Conservation (phyloP, 2,888 invertebrate species). For the Vannuccia rotundouncinata region DNA sequence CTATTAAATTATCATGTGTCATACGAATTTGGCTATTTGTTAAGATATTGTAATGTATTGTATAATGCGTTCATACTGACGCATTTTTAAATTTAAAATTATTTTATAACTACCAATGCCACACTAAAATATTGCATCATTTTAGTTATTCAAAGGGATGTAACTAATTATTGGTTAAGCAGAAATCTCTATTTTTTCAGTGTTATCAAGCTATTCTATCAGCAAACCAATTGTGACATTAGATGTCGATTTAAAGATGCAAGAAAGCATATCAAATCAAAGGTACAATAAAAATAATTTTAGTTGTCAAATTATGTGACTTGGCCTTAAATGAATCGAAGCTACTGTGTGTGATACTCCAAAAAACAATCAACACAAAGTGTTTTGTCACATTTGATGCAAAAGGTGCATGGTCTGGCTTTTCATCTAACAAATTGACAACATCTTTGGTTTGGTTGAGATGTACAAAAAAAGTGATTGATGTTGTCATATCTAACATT, state of each 20-base stretch:
- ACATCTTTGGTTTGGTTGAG: slow-evolving; percentile 9
- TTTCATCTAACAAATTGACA: not conserved
- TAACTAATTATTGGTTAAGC: not conserved
- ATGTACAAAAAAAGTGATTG: not conserved
- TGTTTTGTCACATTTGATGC: slow-evolving; percentile 24
- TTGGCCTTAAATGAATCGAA: too few species aligned
- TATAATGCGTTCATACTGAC: not conserved
- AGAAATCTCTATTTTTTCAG: not conserved
- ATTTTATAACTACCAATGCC: not conserved
- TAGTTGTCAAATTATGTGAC: not conserved
- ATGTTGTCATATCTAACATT: slow-evolving; percentile 10
- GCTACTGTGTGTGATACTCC: not conserved
- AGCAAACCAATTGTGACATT: not conserved
- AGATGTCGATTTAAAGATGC: not conserved
- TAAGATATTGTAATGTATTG: not conserved
- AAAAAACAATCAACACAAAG: slow-evolving; percentile 2
- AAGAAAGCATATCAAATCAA: not conserved
- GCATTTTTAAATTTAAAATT: not conserved
- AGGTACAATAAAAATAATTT: not conserved
- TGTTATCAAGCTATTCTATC: not conserved
- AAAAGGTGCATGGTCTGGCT: not conserved
- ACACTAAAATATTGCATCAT: not conserved
- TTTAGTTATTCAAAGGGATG: not conserved
- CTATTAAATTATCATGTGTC: not conserved
- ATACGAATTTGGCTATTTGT: not conserved